Conservation (phyloP, 2,113 vertebrate species). For the Entosphenus tridentatus region DNA sequence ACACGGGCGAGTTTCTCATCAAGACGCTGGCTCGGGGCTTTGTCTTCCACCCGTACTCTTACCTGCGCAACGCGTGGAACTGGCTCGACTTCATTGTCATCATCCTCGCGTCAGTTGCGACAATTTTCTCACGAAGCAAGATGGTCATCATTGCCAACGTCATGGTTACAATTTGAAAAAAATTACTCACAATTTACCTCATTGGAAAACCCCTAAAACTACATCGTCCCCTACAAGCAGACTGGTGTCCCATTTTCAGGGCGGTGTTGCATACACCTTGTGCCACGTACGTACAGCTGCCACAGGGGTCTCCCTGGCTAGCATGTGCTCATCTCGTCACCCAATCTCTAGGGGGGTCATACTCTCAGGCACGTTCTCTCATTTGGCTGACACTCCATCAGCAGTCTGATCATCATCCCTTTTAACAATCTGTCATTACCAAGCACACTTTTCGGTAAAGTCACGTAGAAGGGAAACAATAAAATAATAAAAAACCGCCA, state of each 20-base stretch:
- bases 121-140: neutral
- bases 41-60: constrained; percentile 8
- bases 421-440: too few species aligned
- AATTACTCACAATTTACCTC: neutral
- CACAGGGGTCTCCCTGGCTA: too few species aligned
- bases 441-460: too few species aligned
- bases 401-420: too few species aligned
- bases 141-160: neutral
- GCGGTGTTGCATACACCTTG: too few species aligned
- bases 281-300: too few species aligned
- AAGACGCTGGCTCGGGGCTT: constrained; percentile 10
- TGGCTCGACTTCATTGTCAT: constrained; percentile 11
- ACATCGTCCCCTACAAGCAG: neutral
- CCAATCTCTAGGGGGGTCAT: too few species aligned
- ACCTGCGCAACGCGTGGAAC: constrained; percentile 10
- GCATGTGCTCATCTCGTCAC: too few species aligned
- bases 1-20: constrained; percentile 9
- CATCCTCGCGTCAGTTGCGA: constrained; percentile 9
- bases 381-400: too few species aligned
- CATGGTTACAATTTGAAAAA: neutral
- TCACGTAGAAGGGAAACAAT: too few species aligned
- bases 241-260: neutral
- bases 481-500: too few species aligned
- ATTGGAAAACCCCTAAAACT: neutral
- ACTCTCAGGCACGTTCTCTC: too few species aligned